Conservation (phyloP, 2,113 vertebrate genomes). For the Onychostoma macrolepis region DNA sequence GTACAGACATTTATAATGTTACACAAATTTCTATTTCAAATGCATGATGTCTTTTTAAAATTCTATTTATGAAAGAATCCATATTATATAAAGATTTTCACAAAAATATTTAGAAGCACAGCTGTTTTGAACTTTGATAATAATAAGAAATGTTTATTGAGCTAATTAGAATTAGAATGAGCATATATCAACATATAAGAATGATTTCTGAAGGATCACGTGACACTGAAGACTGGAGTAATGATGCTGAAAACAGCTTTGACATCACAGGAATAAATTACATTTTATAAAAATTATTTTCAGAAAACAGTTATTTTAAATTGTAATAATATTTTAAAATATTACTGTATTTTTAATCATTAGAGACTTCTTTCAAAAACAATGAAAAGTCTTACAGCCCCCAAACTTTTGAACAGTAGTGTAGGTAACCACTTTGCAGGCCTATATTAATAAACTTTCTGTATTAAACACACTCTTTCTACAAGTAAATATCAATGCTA, state of each 20-base stretch:
- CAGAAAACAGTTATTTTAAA: neutral
- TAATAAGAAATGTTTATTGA: neutral
- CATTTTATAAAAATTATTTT: neutral
- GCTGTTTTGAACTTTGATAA: neutral
- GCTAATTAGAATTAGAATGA: neutral
- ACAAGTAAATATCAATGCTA: neutral
- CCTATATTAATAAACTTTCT: neutral
- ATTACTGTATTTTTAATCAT: neutral
- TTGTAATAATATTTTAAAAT: neutral
- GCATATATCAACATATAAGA: neutral
- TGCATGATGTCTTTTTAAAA: neutral
- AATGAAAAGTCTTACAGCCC: neutral
- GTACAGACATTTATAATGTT: neutral
- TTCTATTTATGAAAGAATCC: neutral
- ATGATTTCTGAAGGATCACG: neutral
- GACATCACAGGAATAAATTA: neutral
- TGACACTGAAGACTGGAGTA: neutral
- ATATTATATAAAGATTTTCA: neutral
- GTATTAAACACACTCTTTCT: neutral
- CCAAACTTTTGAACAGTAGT: neutral
- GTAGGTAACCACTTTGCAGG: neutral
- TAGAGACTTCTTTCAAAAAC: neutral
- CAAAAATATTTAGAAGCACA: neutral
- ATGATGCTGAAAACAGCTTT: neutral
- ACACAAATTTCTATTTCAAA: neutral